These are phyloP conservation scores for Luperina nickerlii DNA, from an alignment of 2,888 invertebrate species.

Conservation along the genomic window DNA sequence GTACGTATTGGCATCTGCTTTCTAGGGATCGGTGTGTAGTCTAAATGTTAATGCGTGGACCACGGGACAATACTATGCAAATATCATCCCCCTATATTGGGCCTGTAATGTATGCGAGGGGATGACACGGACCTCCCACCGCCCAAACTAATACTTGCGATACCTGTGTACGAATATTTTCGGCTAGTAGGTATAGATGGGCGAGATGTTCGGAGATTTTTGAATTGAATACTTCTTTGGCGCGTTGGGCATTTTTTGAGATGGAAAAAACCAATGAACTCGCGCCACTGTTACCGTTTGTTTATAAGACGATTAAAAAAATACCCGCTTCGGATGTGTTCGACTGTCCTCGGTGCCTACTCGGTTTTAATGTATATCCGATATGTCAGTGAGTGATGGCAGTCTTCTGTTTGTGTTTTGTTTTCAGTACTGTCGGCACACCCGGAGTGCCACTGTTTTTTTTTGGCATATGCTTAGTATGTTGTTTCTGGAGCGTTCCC, in stretches of 20 bases:
- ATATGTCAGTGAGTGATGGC: too few relatives aligned
- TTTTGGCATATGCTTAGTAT: neutral
- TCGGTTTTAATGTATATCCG: too few relatives aligned
- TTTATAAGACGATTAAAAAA: too few relatives aligned
- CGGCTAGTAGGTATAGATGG: slow-evolving; percentile 36
- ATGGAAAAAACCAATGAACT: too few relatives aligned
- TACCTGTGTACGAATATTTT: slow-evolving; percentile 62
- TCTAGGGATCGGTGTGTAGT: slow-evolving; percentile 74
- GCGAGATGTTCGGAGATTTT: slow-evolving; percentile 21
- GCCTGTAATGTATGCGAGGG: slow-evolving; percentile 80
- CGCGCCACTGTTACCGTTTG: too few relatives aligned
- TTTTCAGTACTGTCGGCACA: too few relatives aligned
- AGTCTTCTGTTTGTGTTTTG: too few relatives aligned
- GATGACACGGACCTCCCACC: slow-evolving; percentile 70
- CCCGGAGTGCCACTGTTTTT: neutral
- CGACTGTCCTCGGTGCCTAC: too few relatives aligned
- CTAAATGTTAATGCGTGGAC: slow-evolving; percentile 84
- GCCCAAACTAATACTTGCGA: slow-evolving; percentile 60
- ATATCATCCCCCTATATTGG: slow-evolving; percentile 79
- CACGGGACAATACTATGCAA: slow-evolving; percentile 85
- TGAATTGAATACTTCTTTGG: too few relatives aligned
- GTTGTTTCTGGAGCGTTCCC: neutral
- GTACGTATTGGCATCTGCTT: slow-evolving; percentile 70
- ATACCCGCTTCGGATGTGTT: too few relatives aligned
- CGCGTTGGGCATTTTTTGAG: too few relatives aligned